Evolutionary conservation across 2,797 vertebrate species (phyloP).

Genomic region (Semotilus atromaculatus): DNA sequence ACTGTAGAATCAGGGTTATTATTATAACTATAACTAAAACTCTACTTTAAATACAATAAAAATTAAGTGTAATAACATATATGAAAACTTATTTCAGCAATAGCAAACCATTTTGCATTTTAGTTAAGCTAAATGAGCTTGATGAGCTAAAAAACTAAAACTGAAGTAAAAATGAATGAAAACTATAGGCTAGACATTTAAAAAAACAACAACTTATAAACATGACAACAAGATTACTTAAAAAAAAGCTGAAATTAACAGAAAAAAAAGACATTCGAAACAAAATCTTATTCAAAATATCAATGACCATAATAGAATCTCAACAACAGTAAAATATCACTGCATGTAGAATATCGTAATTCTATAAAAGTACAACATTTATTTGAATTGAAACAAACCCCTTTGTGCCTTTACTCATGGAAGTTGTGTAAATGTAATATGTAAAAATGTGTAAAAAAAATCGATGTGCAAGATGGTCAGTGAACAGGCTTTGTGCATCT

Average conservation of each 20-base stretch:
- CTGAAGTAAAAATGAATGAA: background rate
- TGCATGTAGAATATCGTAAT: background rate
- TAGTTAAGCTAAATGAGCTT: background rate
- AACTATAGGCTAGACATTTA: background rate
- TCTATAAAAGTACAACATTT: background rate
- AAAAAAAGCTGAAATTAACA: background rate
- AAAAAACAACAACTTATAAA: background rate
- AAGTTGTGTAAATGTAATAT: background rate
- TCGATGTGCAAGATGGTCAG: background rate
- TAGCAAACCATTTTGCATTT: background rate
- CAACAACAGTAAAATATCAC: background rate
- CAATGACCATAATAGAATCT: background rate
- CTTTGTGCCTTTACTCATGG: background rate
- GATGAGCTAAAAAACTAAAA: background rate
- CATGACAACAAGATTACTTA: background rate
- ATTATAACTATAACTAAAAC: background rate
- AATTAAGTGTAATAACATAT: background rate
- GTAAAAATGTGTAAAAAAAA: background rate
- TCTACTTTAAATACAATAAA: background rate
- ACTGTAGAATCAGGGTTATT: background rate
- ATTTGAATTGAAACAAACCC: background rate
- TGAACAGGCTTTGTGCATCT: background rate
- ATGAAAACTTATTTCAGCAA: background rate
- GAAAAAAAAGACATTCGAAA: background rate
- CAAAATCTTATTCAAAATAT: background rate